A percentile compares a stretch with the other conserved stretches of the same genome.
Evolutionary conservation across 2,113 vertebrate species (phyloP).

Genomic region (Peucedramus taeniatus): DNA sequence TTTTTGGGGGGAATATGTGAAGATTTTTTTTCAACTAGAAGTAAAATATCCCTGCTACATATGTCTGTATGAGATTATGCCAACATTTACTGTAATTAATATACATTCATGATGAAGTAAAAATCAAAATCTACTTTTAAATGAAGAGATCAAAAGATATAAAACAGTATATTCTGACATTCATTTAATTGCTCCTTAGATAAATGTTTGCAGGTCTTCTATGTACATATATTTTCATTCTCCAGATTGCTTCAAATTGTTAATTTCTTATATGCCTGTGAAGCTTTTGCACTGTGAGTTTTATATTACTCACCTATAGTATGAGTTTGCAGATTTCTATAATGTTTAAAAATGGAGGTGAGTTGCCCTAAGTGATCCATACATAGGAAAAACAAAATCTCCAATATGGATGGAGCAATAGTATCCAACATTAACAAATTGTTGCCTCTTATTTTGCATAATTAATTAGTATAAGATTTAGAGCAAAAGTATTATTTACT

Average conservation of each 20-base stretch:
- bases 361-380: neutral
- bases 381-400: neutral
- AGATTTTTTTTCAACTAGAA: neutral
- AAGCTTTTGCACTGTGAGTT: neutral
- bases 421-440: neutral
- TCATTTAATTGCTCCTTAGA: neutral
- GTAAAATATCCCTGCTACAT: neutral
- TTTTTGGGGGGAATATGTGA: neutral
- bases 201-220: neutral
- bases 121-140: constrained; percentile 49
- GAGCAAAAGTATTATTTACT: neutral
- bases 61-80: neutral
- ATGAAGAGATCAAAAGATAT: neutral
- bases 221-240: neutral
- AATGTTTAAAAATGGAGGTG: neutral
- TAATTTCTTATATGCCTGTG: neutral
- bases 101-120: neutral
- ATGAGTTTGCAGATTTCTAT: neutral
- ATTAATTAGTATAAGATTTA: neutral
- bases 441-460: neutral
- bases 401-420: neutral
- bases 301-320: neutral
- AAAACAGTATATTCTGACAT: neutral
- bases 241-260: neutral
- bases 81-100: neutral